Percentiles rank a stretch among this genome's conserved stretches.
These are phyloP conservation scores for Girardinus metallicus DNA, from an alignment of 2,797 vertebrate genomes.

Conservation along the genomic window DNA sequence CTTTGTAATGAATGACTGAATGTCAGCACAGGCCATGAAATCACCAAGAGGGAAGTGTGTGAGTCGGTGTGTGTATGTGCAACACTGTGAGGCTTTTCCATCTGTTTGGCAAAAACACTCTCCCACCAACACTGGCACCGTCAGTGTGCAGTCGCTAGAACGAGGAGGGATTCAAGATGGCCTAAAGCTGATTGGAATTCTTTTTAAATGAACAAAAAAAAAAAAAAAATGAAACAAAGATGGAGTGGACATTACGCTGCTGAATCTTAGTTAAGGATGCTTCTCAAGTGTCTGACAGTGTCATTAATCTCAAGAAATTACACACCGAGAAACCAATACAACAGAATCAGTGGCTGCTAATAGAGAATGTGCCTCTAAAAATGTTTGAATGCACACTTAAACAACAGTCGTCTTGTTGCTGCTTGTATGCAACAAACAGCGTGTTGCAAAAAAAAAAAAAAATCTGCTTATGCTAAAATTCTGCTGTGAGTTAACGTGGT, in stretches of 20 bases:
- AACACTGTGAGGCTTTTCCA: constrained; percentile 79
- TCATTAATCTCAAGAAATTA: constrained; percentile 79
- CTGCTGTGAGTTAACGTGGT: constrained; percentile 12
- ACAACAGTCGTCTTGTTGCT: not conserved
- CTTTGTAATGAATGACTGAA: constrained; percentile 80
- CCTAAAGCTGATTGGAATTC: constrained; percentile 79
- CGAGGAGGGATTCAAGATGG: constrained; percentile 79
- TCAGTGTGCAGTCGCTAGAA: constrained; percentile 65
- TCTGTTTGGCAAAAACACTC: constrained; percentile 79
- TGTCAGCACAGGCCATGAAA: constrained; percentile 75
- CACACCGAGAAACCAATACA: constrained; percentile 73
- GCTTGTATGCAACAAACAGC: not conserved
- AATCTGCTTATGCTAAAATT: constrained; percentile 8
- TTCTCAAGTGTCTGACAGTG: constrained; percentile 76
- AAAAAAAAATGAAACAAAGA: constrained; percentile 73
- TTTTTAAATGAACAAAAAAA: constrained; percentile 64
- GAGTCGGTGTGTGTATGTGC: constrained; percentile 68
- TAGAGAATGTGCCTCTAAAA: constrained; percentile 40
- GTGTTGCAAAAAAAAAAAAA: not conserved
- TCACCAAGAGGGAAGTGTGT: constrained; percentile 69
- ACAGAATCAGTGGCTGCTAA: constrained; percentile 60
- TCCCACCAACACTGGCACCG: constrained; percentile 65
- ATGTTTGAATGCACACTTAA: constrained; percentile 12
- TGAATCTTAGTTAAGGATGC: constrained; percentile 81
- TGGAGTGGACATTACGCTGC: constrained; percentile 79